Percentiles rank a stretch among this genome's conserved stretches.
Conservation (phyloP, 2,797 vertebrate species). For the Etheostoma nigrum region DNA sequence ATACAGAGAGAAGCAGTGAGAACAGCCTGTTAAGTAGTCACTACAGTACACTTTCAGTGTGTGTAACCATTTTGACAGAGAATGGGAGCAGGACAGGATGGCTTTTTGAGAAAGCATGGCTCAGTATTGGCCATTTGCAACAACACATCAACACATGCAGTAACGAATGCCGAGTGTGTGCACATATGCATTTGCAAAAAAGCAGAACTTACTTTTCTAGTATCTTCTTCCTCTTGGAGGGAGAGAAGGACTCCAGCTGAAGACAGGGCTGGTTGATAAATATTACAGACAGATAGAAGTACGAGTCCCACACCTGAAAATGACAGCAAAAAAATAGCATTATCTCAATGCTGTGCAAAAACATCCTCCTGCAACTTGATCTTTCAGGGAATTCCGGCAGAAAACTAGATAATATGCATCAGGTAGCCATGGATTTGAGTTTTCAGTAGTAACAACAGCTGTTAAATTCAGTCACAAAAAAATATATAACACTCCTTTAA, state of each 20-base stretch:
- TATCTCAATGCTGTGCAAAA: background rate
- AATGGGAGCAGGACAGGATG: background rate
- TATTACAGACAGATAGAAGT: slow-evolving; percentile 98
- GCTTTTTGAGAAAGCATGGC: background rate
- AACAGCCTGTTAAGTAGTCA: slow-evolving; percentile 11
- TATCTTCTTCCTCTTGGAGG: slow-evolving; percentile 97
- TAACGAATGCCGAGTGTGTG: background rate
- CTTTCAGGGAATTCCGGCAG: background rate
- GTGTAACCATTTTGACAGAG: slow-evolving; percentile 11
- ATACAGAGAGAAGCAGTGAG: slow-evolving; percentile 1
- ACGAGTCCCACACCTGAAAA: slow-evolving; percentile 97
- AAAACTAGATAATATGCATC: background rate
- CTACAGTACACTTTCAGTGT: slow-evolving; percentile 3
- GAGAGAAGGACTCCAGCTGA: slow-evolving; percentile 96
- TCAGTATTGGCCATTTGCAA: background rate
- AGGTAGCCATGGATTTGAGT: background rate
- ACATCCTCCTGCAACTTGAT: background rate
- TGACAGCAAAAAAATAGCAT: background rate
- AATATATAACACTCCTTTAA: background rate
- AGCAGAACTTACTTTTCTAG: slow-evolving; percentile 93
- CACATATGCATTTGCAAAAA: background rate
- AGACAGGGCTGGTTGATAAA: slow-evolving; percentile 99
- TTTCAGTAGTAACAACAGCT: background rate
- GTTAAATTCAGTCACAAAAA: background rate
- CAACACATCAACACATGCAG: background rate